A percentile compares a stretch with the other conserved stretches of the same genome.
phyloP scores from a whole-genome alignment of 2,888 invertebrate species.

The Fragum whitleyi region DNA sequence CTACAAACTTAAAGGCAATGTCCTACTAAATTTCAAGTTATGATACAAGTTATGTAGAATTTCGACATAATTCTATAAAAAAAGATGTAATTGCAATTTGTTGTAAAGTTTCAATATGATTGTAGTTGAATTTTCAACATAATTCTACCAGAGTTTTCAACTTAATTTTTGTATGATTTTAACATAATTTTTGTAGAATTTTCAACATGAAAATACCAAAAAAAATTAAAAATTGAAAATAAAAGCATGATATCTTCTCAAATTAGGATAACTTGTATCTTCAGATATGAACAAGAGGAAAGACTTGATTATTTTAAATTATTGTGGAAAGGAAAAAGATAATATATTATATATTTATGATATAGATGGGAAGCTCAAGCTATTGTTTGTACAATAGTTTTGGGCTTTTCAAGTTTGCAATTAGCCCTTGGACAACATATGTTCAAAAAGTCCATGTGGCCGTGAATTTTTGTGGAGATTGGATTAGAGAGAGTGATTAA shows the following conservation, averaged over 20 bases:
- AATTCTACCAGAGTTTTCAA: too few species aligned
- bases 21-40: too few species aligned
- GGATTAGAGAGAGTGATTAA: not conserved
- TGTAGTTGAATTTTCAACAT: too few species aligned
- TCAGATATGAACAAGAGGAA: too few species aligned
- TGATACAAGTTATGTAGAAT: not conserved
- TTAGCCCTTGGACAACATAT: constrained; percentile 13
- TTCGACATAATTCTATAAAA: not conserved
- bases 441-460: constrained; percentile 9
- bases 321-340: not conserved
- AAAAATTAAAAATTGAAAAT: too few species aligned
- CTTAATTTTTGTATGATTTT: too few species aligned
- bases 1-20: not conserved
- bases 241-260: too few species aligned
- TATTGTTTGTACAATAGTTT: not conserved
- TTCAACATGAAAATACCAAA: too few species aligned
- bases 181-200: too few species aligned
- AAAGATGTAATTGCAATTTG: too few species aligned
- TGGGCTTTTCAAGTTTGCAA: not conserved
- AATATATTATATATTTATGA: not conserved
- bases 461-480: not conserved
- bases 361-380: not conserved
- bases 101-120: too few species aligned
- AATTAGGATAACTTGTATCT: too few species aligned
- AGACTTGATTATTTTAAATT: not conserved